A percentile compares a stretch with the other conserved stretches of the same genome.
phyloP scores from a whole-genome alignment of 35 echinoderm and acorn worm genomes.

The Lytechinus variegatus region DNA sequence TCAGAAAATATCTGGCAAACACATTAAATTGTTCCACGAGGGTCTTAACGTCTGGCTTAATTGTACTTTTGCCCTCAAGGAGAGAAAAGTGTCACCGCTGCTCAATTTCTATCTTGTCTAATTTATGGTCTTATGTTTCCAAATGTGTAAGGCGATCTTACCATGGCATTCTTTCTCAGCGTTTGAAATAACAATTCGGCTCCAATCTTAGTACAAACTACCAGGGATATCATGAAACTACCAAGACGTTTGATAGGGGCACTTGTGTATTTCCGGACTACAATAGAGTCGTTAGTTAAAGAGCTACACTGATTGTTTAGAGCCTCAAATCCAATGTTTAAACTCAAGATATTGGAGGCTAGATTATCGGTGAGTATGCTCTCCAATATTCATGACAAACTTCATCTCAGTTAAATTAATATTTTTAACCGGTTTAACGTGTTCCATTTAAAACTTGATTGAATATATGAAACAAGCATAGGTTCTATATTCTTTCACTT shows the following conservation, averaged over 20 bases:
- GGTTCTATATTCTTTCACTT: too few relatives aligned
- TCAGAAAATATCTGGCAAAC: slow-evolving; percentile 12
- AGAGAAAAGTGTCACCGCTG: slow-evolving; percentile 10
- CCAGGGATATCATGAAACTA: too few relatives aligned
- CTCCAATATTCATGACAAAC: too few relatives aligned
- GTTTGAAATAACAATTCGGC: background rate
- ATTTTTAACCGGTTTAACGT: too few relatives aligned
- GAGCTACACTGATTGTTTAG: background rate
- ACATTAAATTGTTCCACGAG: slow-evolving; percentile 24
- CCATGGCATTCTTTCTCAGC: slow-evolving; percentile 15
- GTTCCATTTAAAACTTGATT: too few relatives aligned
- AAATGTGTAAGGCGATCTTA: background rate
- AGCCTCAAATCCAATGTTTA: background rate
- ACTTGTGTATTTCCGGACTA: background rate
- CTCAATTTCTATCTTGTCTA: slow-evolving; percentile 33
- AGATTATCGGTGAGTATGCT: too few relatives aligned
- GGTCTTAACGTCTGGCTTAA: slow-evolving; percentile 54
- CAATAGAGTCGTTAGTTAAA: background rate
- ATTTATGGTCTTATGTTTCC: slow-evolving; percentile 23
- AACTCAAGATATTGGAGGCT: too few relatives aligned
- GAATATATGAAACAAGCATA: too few relatives aligned
- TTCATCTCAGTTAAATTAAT: too few relatives aligned
- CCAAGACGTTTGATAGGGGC: background rate
- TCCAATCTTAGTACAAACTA: background rate
- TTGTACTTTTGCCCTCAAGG: slow-evolving; percentile 30